Evolutionary conservation across 1,140 invertebrate genomes (phyloP), one percentile per base, ranked within the genome.

Genomic region (Amphibalanus amphitrite): DNA sequence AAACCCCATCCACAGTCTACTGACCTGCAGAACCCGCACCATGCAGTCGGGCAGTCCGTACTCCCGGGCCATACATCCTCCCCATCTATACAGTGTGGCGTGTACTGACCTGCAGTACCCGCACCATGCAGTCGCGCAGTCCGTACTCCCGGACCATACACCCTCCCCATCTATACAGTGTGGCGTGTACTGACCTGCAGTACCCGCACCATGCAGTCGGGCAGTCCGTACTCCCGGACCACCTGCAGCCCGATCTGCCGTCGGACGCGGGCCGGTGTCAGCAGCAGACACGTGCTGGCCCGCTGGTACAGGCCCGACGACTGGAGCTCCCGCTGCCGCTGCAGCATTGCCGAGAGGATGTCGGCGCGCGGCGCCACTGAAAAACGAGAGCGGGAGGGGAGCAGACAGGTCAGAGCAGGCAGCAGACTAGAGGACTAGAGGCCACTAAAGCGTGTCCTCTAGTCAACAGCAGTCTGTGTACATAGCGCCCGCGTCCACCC

Each of bases 201-300:
- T 67, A 93, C 84, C 79, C 95, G 90, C 0, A 92, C 90, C 20
- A 94, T 91, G 15, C 89, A 85, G 80, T 97, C 95, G 0, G 95
- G 95, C 64, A 95, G 84, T 78, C 94, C 94, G 79, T 95, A 94
- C 80, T 97, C 94, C 47, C 95, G 84, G 0, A 96, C 93, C 0
- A 95, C 92, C 10, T 93, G 84, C 72, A 97, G 80, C 68, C 92
- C 87, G 38, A 96, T 87, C 83, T 90, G 86, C 77, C 89, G 86
- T 68, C 87, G 82, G 75, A 93, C 89, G 77, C 90, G 87, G 69
- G 87, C 85, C 28, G 88, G 86, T 72, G 91, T 91, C 10, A 87
- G 86, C 69, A 89, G 83, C 29, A 90, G 87, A 76, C 92, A 82
- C 72, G 85, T 82, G 71, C 90, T 83, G 15, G 92, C 91, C 73